Evolutionary conservation across 2,888 invertebrate species (phyloP).

Genomic region (Volucella bombylans): DNA sequence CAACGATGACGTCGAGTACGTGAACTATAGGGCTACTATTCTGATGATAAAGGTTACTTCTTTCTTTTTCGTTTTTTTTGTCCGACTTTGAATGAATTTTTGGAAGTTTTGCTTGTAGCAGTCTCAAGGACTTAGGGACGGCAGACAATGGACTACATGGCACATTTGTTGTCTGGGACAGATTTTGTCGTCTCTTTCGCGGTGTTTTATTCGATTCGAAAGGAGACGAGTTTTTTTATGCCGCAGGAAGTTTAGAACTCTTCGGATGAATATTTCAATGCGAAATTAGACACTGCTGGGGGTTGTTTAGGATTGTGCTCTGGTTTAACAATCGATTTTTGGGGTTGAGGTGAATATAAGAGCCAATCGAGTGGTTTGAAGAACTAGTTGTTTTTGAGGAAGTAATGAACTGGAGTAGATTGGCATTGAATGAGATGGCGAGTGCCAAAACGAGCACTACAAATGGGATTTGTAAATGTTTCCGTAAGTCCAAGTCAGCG

Average conservation of each 20-base stretch:
- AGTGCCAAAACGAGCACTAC: too few species aligned
- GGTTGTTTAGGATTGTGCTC: background rate
- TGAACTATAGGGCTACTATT: too few species aligned
- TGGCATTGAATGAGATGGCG: too few species aligned
- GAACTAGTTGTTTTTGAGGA: too few species aligned
- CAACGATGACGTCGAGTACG: constrained; percentile 1
- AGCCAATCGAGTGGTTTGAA: background rate
- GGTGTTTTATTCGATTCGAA: constrained; percentile 40
- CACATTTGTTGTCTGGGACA: constrained; percentile 56
- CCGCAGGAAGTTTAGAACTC: constrained; percentile 34
- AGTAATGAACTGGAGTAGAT: too few species aligned
- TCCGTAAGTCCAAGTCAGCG: too few species aligned
- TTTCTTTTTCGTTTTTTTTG: constrained; percentile 8
- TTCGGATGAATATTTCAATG: constrained; percentile 51
- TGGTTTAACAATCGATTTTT: constrained; percentile 11
- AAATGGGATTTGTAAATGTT: too few species aligned
- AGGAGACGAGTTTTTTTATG: constrained; percentile 52
- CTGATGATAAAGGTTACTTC: background rate
- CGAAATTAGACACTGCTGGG: constrained; percentile 6
- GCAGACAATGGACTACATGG: constrained; percentile 28
- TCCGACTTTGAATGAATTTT: constrained; percentile 36
- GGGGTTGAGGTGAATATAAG: constrained; percentile 9
- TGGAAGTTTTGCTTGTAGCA: constrained; percentile 33
- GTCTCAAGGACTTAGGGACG: constrained; percentile 63
- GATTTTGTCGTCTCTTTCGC: constrained; percentile 34